Conservation (phyloP, 1,140 invertebrate species). For the Drosophila pandora region DNA sequence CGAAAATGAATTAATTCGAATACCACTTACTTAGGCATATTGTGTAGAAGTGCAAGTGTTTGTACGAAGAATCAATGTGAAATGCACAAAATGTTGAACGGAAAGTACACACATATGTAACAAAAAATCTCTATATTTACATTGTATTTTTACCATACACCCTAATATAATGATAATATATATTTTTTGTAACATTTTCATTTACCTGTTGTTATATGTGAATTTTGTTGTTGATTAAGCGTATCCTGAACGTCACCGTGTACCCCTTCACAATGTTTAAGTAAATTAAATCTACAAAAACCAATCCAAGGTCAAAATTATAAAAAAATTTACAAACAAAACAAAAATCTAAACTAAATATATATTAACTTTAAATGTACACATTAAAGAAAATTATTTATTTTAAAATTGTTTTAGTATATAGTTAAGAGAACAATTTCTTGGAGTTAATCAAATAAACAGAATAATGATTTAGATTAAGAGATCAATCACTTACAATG, state of each 20-base stretch:
- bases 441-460: constrained; percentile 36
- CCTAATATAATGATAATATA: constrained; percentile 35
- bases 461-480: constrained; percentile 35
- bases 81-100: constrained; percentile 47
- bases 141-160: constrained; percentile 52
- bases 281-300: constrained; percentile 74
- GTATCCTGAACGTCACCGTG: constrained; percentile 73
- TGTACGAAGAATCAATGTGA: constrained; percentile 30
- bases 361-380: constrained; percentile 60
- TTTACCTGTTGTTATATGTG: constrained; percentile 76
- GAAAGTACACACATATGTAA: constrained; percentile 38
- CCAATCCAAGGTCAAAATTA: constrained; percentile 71
- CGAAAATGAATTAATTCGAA: constrained; percentile 44
- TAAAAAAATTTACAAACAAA: constrained; percentile 62
- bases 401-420: constrained; percentile 53
- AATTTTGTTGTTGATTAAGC: constrained; percentile 78
- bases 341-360: constrained; percentile 31
- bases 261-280: constrained; percentile 67
- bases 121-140: constrained; percentile 48
- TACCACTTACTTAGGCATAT: constrained; percentile 34
- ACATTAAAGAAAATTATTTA: constrained; percentile 57
- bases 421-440: constrained; percentile 31
- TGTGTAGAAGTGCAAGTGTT: constrained; percentile 44
- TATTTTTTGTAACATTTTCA: constrained; percentile 69
- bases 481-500: constrained; percentile 5